These are phyloP conservation scores for Cheirogaleus major DNA, from an alignment of 2,797 vertebrate genomes.

Conservation along the genomic window DNA sequence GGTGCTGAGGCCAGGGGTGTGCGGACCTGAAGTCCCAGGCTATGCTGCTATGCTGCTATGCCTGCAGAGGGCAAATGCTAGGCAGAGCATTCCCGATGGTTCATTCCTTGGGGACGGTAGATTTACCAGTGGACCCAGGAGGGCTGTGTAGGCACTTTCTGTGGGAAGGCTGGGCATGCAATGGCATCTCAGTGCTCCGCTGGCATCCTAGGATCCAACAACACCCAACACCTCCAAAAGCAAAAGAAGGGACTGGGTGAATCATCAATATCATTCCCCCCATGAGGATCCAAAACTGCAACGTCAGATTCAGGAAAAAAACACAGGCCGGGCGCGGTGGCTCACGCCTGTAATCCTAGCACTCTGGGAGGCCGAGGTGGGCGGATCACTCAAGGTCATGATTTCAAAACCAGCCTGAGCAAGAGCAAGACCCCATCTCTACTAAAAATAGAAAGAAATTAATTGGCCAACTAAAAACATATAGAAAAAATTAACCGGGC, in stretches of 20 bases:
- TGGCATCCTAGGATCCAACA: background rate
- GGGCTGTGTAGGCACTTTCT: background rate
- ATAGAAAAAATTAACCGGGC: no score
- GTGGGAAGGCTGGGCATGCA: background rate
- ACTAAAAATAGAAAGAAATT: no score
- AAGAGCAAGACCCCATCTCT: no score
- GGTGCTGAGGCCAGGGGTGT: background rate
- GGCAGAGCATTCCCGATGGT: rapidly evolving
- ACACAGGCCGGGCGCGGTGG: background rate
- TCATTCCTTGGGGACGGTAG: no score
- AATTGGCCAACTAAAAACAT: no score
- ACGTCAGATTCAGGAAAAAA: background rate
- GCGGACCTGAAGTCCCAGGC: background rate
- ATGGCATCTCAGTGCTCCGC: background rate
- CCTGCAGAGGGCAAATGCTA: background rate
- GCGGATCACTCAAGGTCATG: no score
- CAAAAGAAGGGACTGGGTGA: background rate
- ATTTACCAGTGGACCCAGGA: background rate
- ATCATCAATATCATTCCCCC: background rate
- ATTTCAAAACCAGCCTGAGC: no score
- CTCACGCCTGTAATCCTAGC: no score
- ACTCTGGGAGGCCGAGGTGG: no score
- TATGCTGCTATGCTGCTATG: no score
- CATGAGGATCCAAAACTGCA: background rate
- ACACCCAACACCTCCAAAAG: background rate